Evolutionary conservation across 1,140 invertebrate genomes (phyloP).

Genomic region (Apolygus lucorum): DNA sequence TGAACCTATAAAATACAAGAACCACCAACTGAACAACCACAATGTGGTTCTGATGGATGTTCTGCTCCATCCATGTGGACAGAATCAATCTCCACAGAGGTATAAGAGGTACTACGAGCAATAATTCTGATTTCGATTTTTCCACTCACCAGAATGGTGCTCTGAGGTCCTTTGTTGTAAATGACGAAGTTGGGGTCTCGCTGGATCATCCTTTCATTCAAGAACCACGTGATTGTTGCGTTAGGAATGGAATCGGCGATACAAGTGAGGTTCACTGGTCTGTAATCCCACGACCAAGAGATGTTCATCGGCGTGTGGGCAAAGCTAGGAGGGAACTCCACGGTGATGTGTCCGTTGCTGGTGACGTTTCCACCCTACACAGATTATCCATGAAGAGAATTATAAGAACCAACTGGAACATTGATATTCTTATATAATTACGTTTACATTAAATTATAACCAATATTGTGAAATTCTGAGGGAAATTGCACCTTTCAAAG

Average conservation of each 20-base stretch:
- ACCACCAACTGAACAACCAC: no score
- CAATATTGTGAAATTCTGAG: no score
- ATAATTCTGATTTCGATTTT: not conserved
- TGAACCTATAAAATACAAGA: no score
- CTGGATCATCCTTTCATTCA: conserved; percentile 39
- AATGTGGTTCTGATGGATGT: no score
- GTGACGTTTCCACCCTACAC: conserved; percentile 53
- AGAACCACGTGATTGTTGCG: conserved; percentile 78
- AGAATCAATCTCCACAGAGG: conserved; percentile 11
- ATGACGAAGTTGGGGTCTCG: conserved; percentile 43
- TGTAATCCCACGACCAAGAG: conserved; percentile 70
- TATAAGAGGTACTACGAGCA: conserved; percentile 3
- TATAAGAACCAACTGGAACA: no score
- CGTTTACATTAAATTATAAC: no score
- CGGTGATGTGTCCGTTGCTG: conserved; percentile 71
- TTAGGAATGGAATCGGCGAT: conserved; percentile 84
- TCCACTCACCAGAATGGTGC: conserved; percentile 47
- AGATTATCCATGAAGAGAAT: no score
- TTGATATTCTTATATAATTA: no score
- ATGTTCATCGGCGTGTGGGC: conserved; percentile 55
- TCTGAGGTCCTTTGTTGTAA: conserved; percentile 55
- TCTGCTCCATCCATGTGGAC: no score
- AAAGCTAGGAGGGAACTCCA: conserved; percentile 70
- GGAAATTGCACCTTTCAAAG: no score
- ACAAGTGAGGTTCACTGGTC: conserved; percentile 75